Percentiles rank a stretch among this genome's conserved stretches.
phyloP scores from a whole-genome alignment of 2,888 invertebrate species.

The Pristionchus maxplancki region DNA sequence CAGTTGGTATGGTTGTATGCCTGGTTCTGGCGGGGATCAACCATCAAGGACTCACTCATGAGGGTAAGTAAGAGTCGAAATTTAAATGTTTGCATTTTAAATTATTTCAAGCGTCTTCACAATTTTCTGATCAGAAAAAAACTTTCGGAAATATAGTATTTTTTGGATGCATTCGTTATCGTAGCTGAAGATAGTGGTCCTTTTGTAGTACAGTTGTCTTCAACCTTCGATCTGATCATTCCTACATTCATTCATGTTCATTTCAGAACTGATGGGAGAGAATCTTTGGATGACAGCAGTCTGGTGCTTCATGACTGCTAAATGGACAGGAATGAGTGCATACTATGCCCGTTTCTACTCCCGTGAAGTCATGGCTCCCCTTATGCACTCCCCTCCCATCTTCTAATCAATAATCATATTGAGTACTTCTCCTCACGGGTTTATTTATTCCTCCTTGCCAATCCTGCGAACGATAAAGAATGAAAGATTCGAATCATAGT shows the following conservation, averaged over 20 bases:
- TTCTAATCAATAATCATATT: neutral
- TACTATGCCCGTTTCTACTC: slow-evolving; percentile 22
- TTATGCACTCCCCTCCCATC: slow-evolving; percentile 49
- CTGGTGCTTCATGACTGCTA: slow-evolving; percentile 74
- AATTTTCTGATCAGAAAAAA: neutral
- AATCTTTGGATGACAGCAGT: slow-evolving; percentile 75
- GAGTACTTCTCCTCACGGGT: slow-evolving; percentile 24
- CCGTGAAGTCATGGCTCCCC: slow-evolving; percentile 36
- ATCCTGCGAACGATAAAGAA: slow-evolving; percentile 34
- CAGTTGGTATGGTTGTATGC: slow-evolving; percentile 70
- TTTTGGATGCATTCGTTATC: too few species aligned
- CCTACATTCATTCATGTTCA: neutral
- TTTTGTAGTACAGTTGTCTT: neutral
- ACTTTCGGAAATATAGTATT: too few species aligned
- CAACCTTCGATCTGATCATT: neutral
- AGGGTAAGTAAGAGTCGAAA: slow-evolving; percentile 52
- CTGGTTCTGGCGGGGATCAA: slow-evolving; percentile 68
- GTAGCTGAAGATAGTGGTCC: too few species aligned
- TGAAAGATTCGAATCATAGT: neutral
- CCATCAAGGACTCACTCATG: slow-evolving; percentile 65
- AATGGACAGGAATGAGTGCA: slow-evolving; percentile 59
- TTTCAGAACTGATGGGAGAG: slow-evolving; percentile 67
- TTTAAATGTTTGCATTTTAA: neutral
- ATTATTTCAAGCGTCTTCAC: neutral
- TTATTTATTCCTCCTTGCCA: slow-evolving; percentile 18